Evolutionary conservation across 2,797 vertebrate genomes (phyloP).

Genomic region (Phylloscopus collybita): DNA sequence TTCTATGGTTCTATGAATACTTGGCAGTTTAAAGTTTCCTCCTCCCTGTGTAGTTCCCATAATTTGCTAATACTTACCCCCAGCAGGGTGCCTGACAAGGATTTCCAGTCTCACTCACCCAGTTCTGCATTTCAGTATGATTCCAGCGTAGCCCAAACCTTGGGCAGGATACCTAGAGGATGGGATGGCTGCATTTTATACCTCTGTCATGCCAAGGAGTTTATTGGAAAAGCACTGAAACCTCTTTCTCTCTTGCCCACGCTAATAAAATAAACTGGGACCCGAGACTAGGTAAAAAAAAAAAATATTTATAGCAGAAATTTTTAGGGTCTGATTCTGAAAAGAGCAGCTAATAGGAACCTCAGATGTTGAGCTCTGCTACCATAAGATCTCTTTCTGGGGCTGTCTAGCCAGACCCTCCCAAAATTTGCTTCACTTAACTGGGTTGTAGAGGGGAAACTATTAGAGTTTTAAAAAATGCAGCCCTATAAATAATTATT

Average conservation of each 20-base stretch:
- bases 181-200: neutral
- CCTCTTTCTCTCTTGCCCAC: neutral
- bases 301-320: neutral
- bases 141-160: neutral
- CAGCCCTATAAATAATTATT: neutral
- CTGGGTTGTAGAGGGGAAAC: neutral
- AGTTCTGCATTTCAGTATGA: neutral
- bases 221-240: slow-evolving; percentile 11
- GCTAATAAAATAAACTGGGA: slow-evolving; percentile 3
- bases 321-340: neutral
- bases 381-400: neutral
- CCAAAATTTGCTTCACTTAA: neutral
- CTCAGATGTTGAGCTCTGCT: neutral
- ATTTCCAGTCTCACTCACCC: neutral
- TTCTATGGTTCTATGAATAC: neutral
- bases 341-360: neutral
- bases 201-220: neutral
- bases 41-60: neutral
- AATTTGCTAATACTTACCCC: neutral
- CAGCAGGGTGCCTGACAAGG: neutral
- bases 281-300: neutral
- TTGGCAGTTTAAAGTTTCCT: neutral
- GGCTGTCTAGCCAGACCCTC: neutral
- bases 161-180: neutral
- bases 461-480: neutral